Evolutionary conservation across 2,797 vertebrate species (phyloP).

Genomic region (Alcedo quadribrachys): DNA sequence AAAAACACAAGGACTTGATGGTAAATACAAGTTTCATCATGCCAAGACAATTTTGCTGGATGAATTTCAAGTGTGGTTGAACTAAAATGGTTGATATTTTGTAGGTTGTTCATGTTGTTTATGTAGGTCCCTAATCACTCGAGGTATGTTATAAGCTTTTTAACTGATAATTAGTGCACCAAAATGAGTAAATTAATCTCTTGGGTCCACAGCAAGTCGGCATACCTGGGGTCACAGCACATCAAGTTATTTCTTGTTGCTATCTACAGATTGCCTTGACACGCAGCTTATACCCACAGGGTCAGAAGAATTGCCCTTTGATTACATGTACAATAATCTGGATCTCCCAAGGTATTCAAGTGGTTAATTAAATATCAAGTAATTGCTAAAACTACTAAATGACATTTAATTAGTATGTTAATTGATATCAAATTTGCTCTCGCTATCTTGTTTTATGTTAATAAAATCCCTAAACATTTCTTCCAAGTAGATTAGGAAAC

Average conservation of each 20-base stretch:
- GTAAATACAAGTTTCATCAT: not conserved
- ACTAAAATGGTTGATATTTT: conserved; percentile 7
- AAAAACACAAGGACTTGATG: not conserved
- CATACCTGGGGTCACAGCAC: not conserved
- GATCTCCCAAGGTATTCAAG: conserved; percentile 69
- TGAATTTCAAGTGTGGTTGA: not conserved
- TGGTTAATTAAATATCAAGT: conserved; percentile 79
- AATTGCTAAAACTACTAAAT: conserved; percentile 76
- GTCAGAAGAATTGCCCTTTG: conserved; percentile 70
- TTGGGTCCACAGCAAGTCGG: not conserved
- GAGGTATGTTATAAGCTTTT: conserved; percentile 46
- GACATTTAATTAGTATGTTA: conserved; percentile 80
- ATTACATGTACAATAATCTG: conserved; percentile 63
- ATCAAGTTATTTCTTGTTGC: conserved; percentile 30
- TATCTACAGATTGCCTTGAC: conserved; percentile 54
- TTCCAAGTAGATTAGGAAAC: conserved; percentile 69
- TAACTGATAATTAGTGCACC: conserved; percentile 19
- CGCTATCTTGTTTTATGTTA: conserved; percentile 77
- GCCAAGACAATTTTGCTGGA: not conserved
- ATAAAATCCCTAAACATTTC: conserved; percentile 75
- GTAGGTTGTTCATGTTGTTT: conserved; percentile 10
- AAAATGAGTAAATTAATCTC: conserved; percentile 63
- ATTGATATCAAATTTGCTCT: conserved; percentile 76
- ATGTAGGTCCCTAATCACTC: conserved; percentile 11
- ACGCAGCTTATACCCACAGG: conserved; percentile 42